Conservation (phyloP, 2,888 invertebrate species). For the Epinotia brunnichana region DNA sequence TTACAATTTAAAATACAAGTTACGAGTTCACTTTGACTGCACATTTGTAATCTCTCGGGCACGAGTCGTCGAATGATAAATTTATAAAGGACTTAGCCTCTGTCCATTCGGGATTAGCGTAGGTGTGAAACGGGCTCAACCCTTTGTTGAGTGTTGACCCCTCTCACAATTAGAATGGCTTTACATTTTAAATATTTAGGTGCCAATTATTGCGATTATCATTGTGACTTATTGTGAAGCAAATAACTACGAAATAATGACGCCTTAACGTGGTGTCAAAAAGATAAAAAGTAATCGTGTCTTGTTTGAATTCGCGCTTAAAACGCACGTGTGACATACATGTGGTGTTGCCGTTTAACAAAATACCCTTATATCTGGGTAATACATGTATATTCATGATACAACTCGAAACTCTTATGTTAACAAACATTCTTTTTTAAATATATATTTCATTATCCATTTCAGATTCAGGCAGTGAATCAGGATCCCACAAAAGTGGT, state of each 20-base stretch:
- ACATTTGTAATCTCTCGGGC: conserved; percentile 24
- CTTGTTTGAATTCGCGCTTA: neutral
- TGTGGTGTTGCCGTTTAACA: conserved; percentile 6
- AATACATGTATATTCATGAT: neutral
- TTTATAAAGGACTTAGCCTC: conserved; percentile 53
- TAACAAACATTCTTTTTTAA: neutral
- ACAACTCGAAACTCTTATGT: neutral
- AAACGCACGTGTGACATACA: neutral
- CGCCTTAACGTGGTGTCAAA: neutral
- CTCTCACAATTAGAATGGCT: conserved; percentile 15
- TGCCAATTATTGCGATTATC: conserved; percentile 13
- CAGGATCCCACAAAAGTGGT: conserved; percentile 93
- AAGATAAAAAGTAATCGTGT: neutral
- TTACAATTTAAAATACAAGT: too few species aligned
- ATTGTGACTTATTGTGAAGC: neutral
- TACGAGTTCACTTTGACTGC: conserved; percentile 5
- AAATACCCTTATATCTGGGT: neutral
- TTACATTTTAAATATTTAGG: conserved; percentile 29
- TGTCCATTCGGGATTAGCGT: conserved; percentile 46
- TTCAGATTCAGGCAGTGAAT: conserved; percentile 95
- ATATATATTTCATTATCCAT: conserved; percentile 42
- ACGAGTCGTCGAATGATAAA: conserved; percentile 43
- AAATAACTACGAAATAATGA: neutral
- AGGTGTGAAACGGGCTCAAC: conserved; percentile 60
- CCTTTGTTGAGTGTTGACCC: conserved; percentile 48